Percentiles rank a stretch among this genome's conserved stretches.
These are phyloP conservation scores for Agapornis canus DNA, from an alignment of 2,797 vertebrate species.

Conservation along the genomic window DNA sequence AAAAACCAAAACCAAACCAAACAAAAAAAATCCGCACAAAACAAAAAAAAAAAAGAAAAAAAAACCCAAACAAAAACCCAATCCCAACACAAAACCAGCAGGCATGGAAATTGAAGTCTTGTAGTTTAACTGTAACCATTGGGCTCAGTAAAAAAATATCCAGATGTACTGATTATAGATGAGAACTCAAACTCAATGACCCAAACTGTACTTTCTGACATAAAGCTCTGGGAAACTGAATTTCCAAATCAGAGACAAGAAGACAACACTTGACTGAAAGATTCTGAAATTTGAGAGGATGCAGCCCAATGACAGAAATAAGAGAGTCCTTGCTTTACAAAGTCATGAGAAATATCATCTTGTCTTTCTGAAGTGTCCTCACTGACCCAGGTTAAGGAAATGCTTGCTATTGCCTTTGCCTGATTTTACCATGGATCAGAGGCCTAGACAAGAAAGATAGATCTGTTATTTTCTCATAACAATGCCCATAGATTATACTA, in stretches of 20 bases:
- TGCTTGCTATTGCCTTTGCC: neutral
- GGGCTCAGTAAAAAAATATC: neutral
- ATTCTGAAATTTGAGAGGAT: neutral
- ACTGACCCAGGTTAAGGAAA: neutral
- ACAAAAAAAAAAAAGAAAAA: neutral
- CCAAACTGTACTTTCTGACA: neutral
- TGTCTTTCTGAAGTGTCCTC: neutral
- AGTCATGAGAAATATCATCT: neutral
- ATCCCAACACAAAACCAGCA: neutral
- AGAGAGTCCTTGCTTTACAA: neutral
- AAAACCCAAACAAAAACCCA: neutral
- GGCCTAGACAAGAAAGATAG: neutral
- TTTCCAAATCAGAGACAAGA: neutral
- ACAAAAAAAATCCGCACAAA: no score
- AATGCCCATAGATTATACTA: neutral
- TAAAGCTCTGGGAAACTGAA: neutral
- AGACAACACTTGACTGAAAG: neutral
- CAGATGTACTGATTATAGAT: neutral
- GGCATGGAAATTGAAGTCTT: neutral
- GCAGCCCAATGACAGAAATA: neutral
- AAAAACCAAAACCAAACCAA: neutral
- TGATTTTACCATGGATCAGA: neutral
- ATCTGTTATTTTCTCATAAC: neutral
- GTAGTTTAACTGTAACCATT: neutral
- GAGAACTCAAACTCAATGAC: neutral